Evolutionary conservation across 1,140 invertebrate species (phyloP).

Genomic region (Sinella curviseta): DNA sequence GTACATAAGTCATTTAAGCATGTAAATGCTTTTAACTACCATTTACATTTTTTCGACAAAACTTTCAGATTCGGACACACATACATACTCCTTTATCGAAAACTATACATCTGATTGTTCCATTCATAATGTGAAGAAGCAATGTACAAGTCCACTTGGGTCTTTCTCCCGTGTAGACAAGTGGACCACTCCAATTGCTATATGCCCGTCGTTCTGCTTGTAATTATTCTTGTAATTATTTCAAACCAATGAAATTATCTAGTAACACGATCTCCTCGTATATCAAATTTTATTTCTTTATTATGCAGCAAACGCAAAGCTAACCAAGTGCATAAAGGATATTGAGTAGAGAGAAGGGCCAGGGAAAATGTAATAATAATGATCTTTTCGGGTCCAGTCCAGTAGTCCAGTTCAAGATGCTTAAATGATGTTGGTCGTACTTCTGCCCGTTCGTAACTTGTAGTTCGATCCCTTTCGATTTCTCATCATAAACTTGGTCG

Average conservation of each 20-base stretch:
- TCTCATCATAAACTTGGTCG: not conserved
- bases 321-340: not conserved
- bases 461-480: not conserved
- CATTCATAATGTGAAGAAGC: too few relatives aligned
- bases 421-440: too few relatives aligned
- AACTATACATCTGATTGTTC: too few relatives aligned
- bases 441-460: too few relatives aligned
- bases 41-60: not conserved
- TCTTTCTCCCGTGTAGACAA: too few relatives aligned
- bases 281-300: constrained; percentile 31
- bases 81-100: too few relatives aligned
- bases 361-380: not conserved
- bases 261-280: constrained; percentile 23
- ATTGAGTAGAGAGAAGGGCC: not conserved
- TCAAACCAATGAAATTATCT: constrained; percentile 29
- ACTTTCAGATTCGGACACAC: too few relatives aligned
- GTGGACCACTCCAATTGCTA: not conserved
- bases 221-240: constrained; percentile 28
- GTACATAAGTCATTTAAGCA: not conserved
- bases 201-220: not conserved
- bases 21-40: not conserved
- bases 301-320: constrained; percentile 10
- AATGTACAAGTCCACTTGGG: too few relatives aligned
- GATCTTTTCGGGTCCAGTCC: not conserved
- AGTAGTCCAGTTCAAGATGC: not conserved